These are phyloP conservation scores for Cheilinus undulatus DNA, from an alignment of 2,113 vertebrate species.

Conservation along the genomic window DNA sequence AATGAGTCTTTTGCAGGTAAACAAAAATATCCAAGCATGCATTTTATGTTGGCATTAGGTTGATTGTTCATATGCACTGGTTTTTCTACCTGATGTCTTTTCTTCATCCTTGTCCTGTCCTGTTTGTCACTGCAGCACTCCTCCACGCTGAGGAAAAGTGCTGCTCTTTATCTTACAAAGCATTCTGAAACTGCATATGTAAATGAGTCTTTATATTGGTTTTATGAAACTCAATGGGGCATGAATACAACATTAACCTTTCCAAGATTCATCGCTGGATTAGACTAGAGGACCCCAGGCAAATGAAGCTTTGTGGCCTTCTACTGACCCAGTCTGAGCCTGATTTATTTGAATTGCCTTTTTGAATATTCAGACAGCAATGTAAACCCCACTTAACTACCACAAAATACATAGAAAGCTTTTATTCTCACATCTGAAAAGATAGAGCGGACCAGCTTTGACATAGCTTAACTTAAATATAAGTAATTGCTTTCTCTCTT, in stretches of 20 bases:
- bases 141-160: neutral
- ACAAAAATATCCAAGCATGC: neutral
- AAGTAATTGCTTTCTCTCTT: too few species aligned
- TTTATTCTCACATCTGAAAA: too few species aligned
- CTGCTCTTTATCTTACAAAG: neutral
- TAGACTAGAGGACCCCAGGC: neutral
- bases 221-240: neutral
- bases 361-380: too few species aligned
- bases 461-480: too few species aligned
- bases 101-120: neutral
- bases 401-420: too few species aligned
- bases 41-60: neutral
- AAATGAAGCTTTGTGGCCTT: too few species aligned
- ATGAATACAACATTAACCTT: slow-evolving; percentile 3
- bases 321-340: neutral
- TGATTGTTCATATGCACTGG: neutral
- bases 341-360: neutral
- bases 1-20: too few species aligned
- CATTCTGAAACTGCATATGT: neutral
- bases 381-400: too few species aligned
- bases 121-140: slow-evolving; percentile 3
- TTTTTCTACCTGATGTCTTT: neutral
- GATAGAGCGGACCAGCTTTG: too few species aligned
- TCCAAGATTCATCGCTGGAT: neutral
- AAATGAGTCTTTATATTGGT: neutral